A percentile compares a stretch with the other conserved stretches of the same genome.
phyloP scores from a whole-genome alignment of 2,888 invertebrate genomes.

The Epirrhoe alternata region DNA sequence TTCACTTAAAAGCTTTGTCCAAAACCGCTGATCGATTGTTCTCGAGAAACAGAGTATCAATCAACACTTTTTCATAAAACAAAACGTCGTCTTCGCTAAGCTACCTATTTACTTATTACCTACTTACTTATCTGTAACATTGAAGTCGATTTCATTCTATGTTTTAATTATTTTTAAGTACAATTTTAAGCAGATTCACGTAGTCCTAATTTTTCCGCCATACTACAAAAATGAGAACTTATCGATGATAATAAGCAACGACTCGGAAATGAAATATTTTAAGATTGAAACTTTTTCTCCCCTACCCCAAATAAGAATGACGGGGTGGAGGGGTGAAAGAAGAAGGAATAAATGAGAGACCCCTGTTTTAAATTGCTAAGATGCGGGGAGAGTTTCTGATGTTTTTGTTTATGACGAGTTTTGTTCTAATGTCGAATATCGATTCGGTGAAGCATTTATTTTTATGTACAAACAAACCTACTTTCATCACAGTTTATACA shows the following conservation, averaged over 20 bases:
- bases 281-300: conserved; percentile 44
- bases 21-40: no score
- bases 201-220: no score
- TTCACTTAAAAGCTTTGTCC: no score
- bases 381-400: conserved; percentile 51
- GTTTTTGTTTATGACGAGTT: conserved; percentile 58
- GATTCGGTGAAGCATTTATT: not conserved
- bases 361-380: conserved; percentile 77
- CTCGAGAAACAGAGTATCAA: no score
- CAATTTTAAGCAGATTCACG: no score
- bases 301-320: conserved; percentile 65
- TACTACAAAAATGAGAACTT: not conserved
- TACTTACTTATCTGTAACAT: no score
- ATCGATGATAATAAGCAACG: not conserved
- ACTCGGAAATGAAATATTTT: not conserved
- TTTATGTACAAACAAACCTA: not conserved
- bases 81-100: no score
- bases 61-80: no score
- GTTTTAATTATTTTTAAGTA: no score
- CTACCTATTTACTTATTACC: no score
- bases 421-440: not conserved
- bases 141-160: no score
- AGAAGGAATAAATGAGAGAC: conserved; percentile 74
- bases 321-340: conserved; percentile 59
- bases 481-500: no score